Conservation (phyloP, 2,797 vertebrate genomes). For the Chelonia mydas region DNA sequence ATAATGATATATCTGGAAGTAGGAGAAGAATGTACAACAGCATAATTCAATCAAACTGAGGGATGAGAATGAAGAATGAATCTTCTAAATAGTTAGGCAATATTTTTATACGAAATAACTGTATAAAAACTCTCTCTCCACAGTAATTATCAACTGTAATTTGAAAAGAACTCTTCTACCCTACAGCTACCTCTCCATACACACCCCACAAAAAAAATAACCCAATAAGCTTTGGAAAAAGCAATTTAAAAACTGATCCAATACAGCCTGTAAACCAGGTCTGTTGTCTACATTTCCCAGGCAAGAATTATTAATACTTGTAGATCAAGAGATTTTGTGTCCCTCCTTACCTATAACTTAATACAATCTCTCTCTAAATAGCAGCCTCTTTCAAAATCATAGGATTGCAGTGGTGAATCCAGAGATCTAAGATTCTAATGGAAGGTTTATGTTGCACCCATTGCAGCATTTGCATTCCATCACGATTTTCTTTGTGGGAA, state of each 20-base stretch:
- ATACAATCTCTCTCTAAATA: background rate
- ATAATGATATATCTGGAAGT: too few species aligned
- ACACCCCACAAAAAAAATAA: too few species aligned
- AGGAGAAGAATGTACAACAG: too few species aligned
- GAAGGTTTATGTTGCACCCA: background rate
- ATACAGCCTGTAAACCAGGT: too few species aligned
- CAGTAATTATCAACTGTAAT: background rate
- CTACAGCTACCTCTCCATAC: too few species aligned
- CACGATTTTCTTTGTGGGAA: background rate
- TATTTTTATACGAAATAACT: background rate
- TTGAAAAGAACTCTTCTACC: background rate
- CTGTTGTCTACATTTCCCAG: too few species aligned
- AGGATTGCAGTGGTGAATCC: background rate
- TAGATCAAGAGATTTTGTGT: background rate
- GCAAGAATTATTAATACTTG: background rate
- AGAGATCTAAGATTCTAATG: background rate
- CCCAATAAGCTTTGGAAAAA: too few species aligned
- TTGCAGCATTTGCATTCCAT: background rate
- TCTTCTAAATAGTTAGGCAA: background rate
- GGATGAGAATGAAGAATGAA: too few species aligned
- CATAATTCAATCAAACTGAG: too few species aligned
- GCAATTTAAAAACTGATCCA: too few species aligned
- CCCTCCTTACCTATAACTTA: accelerated
- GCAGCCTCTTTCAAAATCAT: background rate
- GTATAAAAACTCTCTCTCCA: background rate